These are phyloP conservation scores for Standfussiana lucernea DNA, from an alignment of 2,888 invertebrate species.

Conservation along the genomic window DNA sequence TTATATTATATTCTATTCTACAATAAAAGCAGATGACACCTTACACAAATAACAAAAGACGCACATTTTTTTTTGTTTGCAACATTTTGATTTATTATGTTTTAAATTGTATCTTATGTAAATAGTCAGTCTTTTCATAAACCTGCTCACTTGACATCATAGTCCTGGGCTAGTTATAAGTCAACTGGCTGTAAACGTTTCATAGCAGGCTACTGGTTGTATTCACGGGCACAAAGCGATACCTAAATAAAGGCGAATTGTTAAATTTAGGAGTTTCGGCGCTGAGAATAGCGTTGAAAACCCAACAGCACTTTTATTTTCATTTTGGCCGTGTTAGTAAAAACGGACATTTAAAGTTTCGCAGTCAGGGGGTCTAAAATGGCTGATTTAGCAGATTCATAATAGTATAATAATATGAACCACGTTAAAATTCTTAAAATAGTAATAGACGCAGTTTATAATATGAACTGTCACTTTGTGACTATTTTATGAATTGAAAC, in stretches of 20 bases:
- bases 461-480: too few relatives aligned
- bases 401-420: too few relatives aligned
- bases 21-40: constrained; percentile 27
- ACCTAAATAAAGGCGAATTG: background rate
- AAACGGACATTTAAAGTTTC: background rate
- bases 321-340: background rate
- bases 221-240: background rate
- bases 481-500: too few relatives aligned
- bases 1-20: background rate
- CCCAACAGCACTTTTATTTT: background rate
- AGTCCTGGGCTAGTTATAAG: background rate
- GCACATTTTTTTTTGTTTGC: constrained; percentile 7
- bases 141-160: background rate
- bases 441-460: too few relatives aligned
- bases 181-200: background rate
- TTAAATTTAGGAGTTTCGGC: background rate
- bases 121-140: constrained; percentile 9
- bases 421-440: too few relatives aligned
- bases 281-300: background rate
- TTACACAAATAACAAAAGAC: constrained; percentile 1
- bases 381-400: too few relatives aligned
- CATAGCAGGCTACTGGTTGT: background rate
- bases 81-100: constrained; percentile 16
- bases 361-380: too few relatives aligned
- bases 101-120: constrained; percentile 16